Evolutionary conservation across 2,797 vertebrate genomes (phyloP).

Genomic region (Hoplostethus mediterraneus): DNA sequence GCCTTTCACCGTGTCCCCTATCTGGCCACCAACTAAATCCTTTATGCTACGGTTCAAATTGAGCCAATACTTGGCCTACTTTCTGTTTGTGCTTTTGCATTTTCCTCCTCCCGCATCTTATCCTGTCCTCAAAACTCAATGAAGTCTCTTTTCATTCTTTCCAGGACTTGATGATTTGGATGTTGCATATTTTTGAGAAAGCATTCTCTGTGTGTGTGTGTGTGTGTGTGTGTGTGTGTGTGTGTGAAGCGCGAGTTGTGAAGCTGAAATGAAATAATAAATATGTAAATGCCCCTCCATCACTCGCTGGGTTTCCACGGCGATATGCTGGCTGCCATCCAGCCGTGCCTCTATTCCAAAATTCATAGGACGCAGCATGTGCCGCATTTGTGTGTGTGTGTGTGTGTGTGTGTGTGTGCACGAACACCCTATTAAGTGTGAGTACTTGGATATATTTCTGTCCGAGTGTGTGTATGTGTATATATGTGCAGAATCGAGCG

Average conservation of each 20-base stretch:
- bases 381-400: constrained; percentile 1
- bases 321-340: constrained; percentile 64
- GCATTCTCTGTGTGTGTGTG: constrained; percentile 3
- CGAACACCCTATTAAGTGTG: background rate
- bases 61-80: constrained; percentile 58
- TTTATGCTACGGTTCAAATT: constrained; percentile 36
- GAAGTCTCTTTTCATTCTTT: constrained; percentile 14
- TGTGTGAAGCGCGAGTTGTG: constrained; percentile 33
- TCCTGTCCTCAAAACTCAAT: constrained; percentile 43
- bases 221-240: constrained; percentile 3
- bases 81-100: constrained; percentile 52
- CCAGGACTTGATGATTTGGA: constrained; percentile 41
- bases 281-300: constrained; percentile 71
- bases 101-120: constrained; percentile 27
- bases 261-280: constrained; percentile 70
- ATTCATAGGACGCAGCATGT: constrained; percentile 43
- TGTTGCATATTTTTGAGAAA: constrained; percentile 42
- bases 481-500: constrained; percentile 31
- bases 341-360: constrained; percentile 58
- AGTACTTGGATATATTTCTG: constrained; percentile 19
- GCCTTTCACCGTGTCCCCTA: constrained; percentile 31
- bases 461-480: background rate
- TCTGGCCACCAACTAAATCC: constrained; percentile 51
- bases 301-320: constrained; percentile 62
- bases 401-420: constrained; percentile 15